Evolutionary conservation across 2,888 invertebrate genomes (phyloP).

Genomic region (Metallyticus violacea): DNA sequence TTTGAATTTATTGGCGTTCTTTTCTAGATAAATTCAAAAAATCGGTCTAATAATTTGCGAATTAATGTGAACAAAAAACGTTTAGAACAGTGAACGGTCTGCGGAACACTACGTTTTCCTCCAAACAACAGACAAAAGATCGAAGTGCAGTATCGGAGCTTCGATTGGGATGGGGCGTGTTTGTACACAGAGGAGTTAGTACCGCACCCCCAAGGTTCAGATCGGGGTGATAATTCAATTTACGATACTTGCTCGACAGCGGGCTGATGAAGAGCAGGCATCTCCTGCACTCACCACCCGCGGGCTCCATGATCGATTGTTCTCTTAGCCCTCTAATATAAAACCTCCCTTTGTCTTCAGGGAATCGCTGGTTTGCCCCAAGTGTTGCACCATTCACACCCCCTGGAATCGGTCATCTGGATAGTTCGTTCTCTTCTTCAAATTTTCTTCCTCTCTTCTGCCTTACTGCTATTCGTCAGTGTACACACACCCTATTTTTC

Average conservation of each 20-base stretch:
- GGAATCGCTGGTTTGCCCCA: not conserved
- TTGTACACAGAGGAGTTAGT: not conserved
- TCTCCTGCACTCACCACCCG: not conserved
- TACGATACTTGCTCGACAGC: not conserved
- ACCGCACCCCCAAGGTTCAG: too few species aligned
- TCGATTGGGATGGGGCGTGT: not conserved
- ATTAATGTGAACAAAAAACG: too few species aligned
- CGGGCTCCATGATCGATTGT: slow-evolving; percentile 4
- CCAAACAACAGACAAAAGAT: not conserved
- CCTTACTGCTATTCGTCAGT: not conserved
- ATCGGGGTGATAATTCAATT: slow-evolving; percentile 11
- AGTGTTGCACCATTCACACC: not conserved
- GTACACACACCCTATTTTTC: too few species aligned
- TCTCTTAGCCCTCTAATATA: not conserved
- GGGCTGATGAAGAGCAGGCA: slow-evolving; percentile 5
- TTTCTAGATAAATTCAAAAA: too few species aligned
- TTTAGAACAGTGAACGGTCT: too few species aligned
- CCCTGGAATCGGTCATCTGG: not conserved
- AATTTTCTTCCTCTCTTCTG: not conserved
- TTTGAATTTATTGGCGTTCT: too few species aligned
- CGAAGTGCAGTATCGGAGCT: not conserved
- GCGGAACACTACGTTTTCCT: not conserved
- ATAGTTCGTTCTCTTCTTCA: not conserved
- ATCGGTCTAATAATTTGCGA: too few species aligned
- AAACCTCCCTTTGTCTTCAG: not conserved